Conservation (phyloP, 2,797 vertebrate species). For the Sphaeramia orbicularis region DNA sequence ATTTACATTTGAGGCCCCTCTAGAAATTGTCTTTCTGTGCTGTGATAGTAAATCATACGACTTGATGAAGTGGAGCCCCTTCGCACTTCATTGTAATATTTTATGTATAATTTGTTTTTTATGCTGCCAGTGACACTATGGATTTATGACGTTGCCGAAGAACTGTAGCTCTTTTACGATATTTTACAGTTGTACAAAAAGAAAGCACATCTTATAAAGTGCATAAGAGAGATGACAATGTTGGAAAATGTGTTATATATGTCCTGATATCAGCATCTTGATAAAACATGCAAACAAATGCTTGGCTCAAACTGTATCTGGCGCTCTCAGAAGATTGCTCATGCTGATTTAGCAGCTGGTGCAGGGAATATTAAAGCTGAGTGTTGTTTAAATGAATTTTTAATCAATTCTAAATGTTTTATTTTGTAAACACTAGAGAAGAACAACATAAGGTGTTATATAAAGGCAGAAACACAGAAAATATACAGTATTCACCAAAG, state of each 20-base stretch:
- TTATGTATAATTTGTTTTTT: slow-evolving; percentile 41
- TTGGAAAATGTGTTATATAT: slow-evolving; percentile 34
- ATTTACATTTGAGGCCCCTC: slow-evolving; percentile 48
- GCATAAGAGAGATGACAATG: slow-evolving; percentile 4
- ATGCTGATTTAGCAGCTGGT: slow-evolving; percentile 4
- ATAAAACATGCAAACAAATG: slow-evolving; percentile 29
- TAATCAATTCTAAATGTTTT: slow-evolving; percentile 32
- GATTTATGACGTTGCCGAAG: slow-evolving; percentile 38
- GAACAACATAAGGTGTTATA: slow-evolving; percentile 11
- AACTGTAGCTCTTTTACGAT: slow-evolving; percentile 35
- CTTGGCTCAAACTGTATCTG: slow-evolving; percentile 7
- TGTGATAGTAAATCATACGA: slow-evolving; percentile 48
- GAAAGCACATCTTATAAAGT: slow-evolving; percentile 25
- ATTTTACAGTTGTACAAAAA: slow-evolving; percentile 17
- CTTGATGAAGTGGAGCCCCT: slow-evolving; percentile 48
- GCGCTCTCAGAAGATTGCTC: slow-evolving; percentile 15
- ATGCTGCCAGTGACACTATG: slow-evolving; percentile 1
- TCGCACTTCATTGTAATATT: slow-evolving; percentile 43
- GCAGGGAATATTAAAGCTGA: slow-evolving; percentile 15
- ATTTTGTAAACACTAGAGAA: slow-evolving; percentile 23
- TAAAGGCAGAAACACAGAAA: background rate
- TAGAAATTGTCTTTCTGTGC: slow-evolving; percentile 50
- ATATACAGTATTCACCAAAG: background rate
- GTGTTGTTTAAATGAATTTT: slow-evolving; percentile 2
- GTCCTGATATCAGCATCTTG: slow-evolving; percentile 16